These are phyloP conservation scores for Murina feae DNA, from an alignment of 2,113 vertebrate species.

Conservation along the genomic window DNA sequence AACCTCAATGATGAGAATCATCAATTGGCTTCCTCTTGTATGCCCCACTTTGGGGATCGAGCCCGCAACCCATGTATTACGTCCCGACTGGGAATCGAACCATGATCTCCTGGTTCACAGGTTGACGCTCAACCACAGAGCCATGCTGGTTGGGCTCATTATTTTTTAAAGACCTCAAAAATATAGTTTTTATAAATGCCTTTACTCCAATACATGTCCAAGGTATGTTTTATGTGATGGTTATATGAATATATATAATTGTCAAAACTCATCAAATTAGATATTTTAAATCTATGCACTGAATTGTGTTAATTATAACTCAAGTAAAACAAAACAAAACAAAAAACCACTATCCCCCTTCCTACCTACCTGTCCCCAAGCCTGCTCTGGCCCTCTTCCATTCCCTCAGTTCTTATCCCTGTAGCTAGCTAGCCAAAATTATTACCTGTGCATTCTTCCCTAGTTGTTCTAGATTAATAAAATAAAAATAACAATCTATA, in stretches of 20 bases:
- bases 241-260: not conserved
- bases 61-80: not conserved
- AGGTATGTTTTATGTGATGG: not conserved
- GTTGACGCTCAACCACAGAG: not conserved
- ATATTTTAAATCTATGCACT: conserved; percentile 10
- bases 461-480: not conserved
- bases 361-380: not conserved
- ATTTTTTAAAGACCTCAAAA: conserved; percentile 47
- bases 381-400: not conserved
- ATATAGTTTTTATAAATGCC: not conserved
- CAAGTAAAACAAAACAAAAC: not conserved
- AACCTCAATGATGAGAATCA: not conserved
- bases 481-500: not conserved
- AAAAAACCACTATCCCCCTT: not conserved
- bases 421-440: not conserved
- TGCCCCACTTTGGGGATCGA: too few species aligned
- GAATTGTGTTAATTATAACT: not conserved
- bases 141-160: not conserved
- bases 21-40: too few species aligned
- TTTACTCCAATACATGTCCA: not conserved
- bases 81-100: not conserved
- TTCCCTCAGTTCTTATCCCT: not conserved
- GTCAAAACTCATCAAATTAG: not conserved
- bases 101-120: not conserved
- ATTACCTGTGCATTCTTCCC: not conserved